Conservation (phyloP, 2,888 invertebrate species). For the Schizotus pectinicornis region DNA sequence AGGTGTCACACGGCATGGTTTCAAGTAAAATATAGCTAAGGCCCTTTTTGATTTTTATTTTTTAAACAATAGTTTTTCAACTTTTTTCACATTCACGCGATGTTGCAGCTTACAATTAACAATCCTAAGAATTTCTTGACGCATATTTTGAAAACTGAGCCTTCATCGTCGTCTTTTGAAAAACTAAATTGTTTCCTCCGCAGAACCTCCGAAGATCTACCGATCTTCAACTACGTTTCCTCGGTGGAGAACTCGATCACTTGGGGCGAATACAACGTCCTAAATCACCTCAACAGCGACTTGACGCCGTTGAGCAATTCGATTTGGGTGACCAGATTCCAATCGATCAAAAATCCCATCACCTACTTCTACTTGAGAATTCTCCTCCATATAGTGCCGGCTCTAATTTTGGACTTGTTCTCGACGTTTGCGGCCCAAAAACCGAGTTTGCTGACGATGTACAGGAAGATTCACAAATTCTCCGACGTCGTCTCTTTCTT, state of each 20-base stretch:
- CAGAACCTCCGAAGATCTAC: conserved; percentile 43
- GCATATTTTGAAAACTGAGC: background rate
- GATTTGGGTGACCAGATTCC: conserved; percentile 59
- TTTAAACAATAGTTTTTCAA: too few relatives aligned
- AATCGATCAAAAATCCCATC: conserved; percentile 48
- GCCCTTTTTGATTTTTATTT: too few relatives aligned
- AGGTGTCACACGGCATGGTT: too few relatives aligned
- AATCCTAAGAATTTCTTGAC: too few relatives aligned
- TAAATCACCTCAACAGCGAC: conserved; percentile 62
- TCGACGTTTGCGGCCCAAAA: conserved; percentile 57
- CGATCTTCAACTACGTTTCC: conserved; percentile 87
- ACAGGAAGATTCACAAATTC: conserved; percentile 81
- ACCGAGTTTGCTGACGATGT: conserved; percentile 74
- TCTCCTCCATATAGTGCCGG: conserved; percentile 68
- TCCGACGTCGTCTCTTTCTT: conserved; percentile 77
- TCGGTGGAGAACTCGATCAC: conserved; percentile 78
- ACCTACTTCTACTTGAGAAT: conserved; percentile 58
- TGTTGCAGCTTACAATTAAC: too few relatives aligned
- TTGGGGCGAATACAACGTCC: conserved; percentile 73
- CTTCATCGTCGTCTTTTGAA: too few relatives aligned
- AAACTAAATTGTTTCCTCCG: background rate
- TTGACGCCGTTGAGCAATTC: conserved; percentile 62
- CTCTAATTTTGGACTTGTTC: conserved; percentile 64
- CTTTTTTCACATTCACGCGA: too few relatives aligned
- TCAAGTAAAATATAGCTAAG: too few relatives aligned